Percentiles rank a stretch among this genome's conserved stretches.
Evolutionary conservation across 2,888 invertebrate genomes (phyloP).

Genomic region (Andrena bucephala): DNA sequence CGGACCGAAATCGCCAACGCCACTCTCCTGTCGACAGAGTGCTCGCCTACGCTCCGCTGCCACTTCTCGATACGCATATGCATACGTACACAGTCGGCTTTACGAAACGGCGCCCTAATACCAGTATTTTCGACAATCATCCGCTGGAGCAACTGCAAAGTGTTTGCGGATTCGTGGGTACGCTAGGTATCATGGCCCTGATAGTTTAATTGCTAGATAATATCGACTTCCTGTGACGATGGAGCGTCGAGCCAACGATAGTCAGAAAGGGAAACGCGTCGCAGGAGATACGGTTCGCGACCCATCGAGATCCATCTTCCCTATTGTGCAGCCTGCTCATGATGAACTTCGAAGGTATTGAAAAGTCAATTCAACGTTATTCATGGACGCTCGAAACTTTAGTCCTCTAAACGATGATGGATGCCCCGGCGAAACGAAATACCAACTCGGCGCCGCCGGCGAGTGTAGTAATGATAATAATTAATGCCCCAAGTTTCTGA

Average conservation of each 20-base stretch:
- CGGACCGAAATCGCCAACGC: constrained; percentile 52
- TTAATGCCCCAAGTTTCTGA: constrained; percentile 40
- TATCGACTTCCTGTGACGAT: constrained; percentile 23
- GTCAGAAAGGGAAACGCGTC: constrained; percentile 10
- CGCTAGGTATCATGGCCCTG: no score
- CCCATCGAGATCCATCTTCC: neutral
- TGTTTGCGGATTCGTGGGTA: no score
- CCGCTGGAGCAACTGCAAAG: no score
- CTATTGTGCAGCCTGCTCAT: neutral
- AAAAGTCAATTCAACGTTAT: constrained; percentile 25
- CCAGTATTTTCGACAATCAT: no score
- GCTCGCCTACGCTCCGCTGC: constrained; percentile 19
- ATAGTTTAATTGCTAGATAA: constrained; percentile 1
- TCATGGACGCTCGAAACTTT: constrained; percentile 35
- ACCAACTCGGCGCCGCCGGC: constrained; percentile 30
- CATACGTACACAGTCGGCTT: no score
- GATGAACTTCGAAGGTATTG: constrained; percentile 24
- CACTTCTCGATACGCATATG: neutral
- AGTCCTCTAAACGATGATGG: constrained; percentile 38
- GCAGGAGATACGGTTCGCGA: neutral
- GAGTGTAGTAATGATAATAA: constrained; percentile 41
- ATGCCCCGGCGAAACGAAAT: constrained; percentile 48
- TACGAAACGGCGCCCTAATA: no score
- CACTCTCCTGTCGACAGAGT: constrained; percentile 12
- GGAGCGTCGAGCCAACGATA: constrained; percentile 1